A percentile compares a stretch with the other conserved stretches of the same genome.
These are phyloP conservation scores for Zaprionus kolodkinae DNA, from an alignment of 1,140 invertebrate genomes.

Conservation along the genomic window DNA sequence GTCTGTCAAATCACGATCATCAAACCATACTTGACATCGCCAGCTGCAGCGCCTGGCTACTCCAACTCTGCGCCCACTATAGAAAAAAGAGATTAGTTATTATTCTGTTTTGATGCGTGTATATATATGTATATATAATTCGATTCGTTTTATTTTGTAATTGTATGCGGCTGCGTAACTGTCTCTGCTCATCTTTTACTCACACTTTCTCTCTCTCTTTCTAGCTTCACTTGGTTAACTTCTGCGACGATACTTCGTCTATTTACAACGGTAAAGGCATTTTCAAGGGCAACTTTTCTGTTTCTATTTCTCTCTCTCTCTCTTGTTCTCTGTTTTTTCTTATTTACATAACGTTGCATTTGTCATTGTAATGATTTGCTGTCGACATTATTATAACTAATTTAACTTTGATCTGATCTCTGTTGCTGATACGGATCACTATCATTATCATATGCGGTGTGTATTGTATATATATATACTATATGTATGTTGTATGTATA, in stretches of 20 bases:
- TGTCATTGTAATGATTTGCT: slow-evolving; percentile 62
- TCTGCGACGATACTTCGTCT: slow-evolving; percentile 26
- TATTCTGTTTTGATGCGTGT: not conserved
- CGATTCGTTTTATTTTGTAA: slow-evolving; percentile 48
- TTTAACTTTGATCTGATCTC: slow-evolving; percentile 46
- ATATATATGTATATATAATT: slow-evolving; percentile 44
- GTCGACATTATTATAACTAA: slow-evolving; percentile 65
- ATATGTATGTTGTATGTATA: slow-evolving; percentile 56
- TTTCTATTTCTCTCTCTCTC: slow-evolving; percentile 23
- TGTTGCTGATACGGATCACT: slow-evolving; percentile 32
- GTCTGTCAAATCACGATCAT: slow-evolving; percentile 25
- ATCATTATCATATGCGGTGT: slow-evolving; percentile 30
- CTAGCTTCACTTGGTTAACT: not conserved
- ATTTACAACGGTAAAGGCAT: slow-evolving; percentile 62
- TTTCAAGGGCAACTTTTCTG: slow-evolving; percentile 41
- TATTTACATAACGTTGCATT: slow-evolving; percentile 52
- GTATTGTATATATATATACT: slow-evolving; percentile 48
- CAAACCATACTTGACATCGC: not conserved
- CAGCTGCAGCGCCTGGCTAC: no score
- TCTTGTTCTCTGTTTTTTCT: slow-evolving; percentile 6
- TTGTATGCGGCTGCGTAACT: slow-evolving; percentile 41
- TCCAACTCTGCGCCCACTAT: no score
- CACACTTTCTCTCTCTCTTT: not conserved
- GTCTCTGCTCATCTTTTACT: not conserved
- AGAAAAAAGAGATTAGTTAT: slow-evolving; percentile 2